Evolutionary conservation across 2,888 invertebrate genomes (phyloP).

Genomic region (Galeopsomyia nigrocyanea): DNA sequence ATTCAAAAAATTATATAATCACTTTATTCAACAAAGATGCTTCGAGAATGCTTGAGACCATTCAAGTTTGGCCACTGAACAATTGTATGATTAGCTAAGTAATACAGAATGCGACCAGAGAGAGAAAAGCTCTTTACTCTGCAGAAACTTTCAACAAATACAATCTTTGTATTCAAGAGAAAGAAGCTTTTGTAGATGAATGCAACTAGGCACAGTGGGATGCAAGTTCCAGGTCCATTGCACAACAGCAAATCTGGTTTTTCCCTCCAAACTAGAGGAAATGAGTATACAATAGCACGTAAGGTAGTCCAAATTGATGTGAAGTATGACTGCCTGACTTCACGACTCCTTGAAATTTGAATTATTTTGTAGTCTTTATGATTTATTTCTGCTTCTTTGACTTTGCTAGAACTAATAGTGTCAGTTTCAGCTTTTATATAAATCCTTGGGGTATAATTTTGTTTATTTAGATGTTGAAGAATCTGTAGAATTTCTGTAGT

Average conservation of each 20-base stretch:
- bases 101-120: constrained; percentile 88
- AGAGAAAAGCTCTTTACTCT: constrained; percentile 91
- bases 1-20: constrained; percentile 22
- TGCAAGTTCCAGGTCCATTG: constrained; percentile 97
- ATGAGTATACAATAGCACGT: constrained; percentile 76
- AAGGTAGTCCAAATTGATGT: constrained; percentile 85
- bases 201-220: constrained; percentile 88
- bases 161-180: constrained; percentile 78
- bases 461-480: constrained; percentile 74
- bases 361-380: constrained; percentile 70
- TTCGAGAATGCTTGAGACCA: constrained; percentile 53
- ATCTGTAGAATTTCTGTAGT: constrained; percentile 94
- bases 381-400: constrained; percentile 71
- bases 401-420: constrained; percentile 79
- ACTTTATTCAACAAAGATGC: constrained; percentile 50
- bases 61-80: constrained; percentile 93
- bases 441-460: constrained; percentile 79
- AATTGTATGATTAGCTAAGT: constrained; percentile 86
- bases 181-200: constrained; percentile 80
- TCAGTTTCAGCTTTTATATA: constrained; percentile 88
- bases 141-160: constrained; percentile 96
- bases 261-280: constrained; percentile 78
- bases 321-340: constrained; percentile 88
- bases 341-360: constrained; percentile 85
- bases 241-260: constrained; percentile 88